Base-by-base conservation (phyloP, 2,888 invertebrate species). In the Oxycera nigricornis region DNA sequence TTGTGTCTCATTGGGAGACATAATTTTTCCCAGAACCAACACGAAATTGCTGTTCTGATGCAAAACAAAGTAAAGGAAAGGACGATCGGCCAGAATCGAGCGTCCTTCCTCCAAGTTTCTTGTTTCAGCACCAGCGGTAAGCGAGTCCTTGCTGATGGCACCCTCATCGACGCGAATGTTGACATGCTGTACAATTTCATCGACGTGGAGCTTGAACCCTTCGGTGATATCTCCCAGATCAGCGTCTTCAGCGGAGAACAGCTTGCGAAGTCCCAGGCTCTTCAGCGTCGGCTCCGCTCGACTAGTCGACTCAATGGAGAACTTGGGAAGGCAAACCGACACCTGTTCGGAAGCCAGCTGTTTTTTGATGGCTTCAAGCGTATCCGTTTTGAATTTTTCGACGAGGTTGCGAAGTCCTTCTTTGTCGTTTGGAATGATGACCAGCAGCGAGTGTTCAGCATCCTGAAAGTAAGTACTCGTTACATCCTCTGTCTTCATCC, bases 141-240 rank as follows among this genome's bases (percentile, higher is more conserved):
- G 76, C 75, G 87, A 82, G 31, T 87, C 84, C 35, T 87, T 85
- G 0, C 86, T 82, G 7, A 86, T 84, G 24, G 87, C 87, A 0
- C 87, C 86, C 75, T 89, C 88, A 79, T 91, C 90, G 0, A 91
- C 89, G 7, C 89, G 86, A 0, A 91, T 87, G 1, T 88, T 88
- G 0, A 91, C 90, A 75, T 90, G 88, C 79, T 91, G 91, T 1
- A 90, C 90, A 76, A 91, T 82, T 80, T 90, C 91, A 76, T 90
- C 89, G 0, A 91, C 88, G 80, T 89, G 90, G n/a, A 91, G 82
- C n/a, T 89, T 89, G 73, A 87, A 85, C 59, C 88, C 88, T 2
- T 87, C 83, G 1, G 90, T 89, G 4, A 91, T 87, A 0, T 89
- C 87, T 0, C 88, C 86, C 17, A 91, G 82, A 78, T 90, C 89